These are phyloP conservation scores for Siphonodentalium dalli DNA, from an alignment of 2,888 invertebrate genomes.

Conservation along the genomic window DNA sequence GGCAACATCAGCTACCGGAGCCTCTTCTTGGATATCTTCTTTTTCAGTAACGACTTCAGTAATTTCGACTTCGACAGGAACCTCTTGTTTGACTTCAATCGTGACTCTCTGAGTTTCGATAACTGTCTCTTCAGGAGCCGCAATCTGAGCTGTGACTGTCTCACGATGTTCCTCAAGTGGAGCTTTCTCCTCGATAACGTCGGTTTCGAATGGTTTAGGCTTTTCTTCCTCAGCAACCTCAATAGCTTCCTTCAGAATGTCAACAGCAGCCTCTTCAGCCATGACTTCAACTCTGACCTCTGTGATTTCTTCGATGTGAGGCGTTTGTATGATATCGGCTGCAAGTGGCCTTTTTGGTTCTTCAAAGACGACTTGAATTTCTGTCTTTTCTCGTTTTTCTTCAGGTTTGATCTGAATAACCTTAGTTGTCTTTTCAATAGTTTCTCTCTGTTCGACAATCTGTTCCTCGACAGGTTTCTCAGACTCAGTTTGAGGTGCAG, in stretches of 20 bases:
- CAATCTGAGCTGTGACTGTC: slow-evolving; percentile 29
- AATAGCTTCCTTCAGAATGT: slow-evolving; percentile 4
- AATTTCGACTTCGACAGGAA: slow-evolving; percentile 2
- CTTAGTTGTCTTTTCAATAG: slow-evolving; percentile 34
- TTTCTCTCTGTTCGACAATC: slow-evolving; percentile 41
- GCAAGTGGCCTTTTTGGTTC: neutral
- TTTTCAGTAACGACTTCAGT: slow-evolving; percentile 33
- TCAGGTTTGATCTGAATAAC: neutral
- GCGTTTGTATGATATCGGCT: no score
- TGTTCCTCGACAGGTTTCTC: slow-evolving; percentile 43
- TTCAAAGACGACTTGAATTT: neutral
- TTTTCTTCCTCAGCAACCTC: slow-evolving; percentile 27
- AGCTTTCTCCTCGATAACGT: slow-evolving; percentile 25
- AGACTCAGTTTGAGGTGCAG: slow-evolving; percentile 27
- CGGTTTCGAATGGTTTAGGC: slow-evolving; percentile 18
- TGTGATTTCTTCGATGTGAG: neutral
- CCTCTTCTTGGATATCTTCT: slow-evolving; percentile 27
- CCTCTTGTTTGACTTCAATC: slow-evolving; percentile 24
- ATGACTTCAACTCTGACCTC: no score
- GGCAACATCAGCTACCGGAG: slow-evolving; percentile 34
- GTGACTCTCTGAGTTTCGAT: slow-evolving; percentile 20
- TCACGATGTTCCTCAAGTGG: slow-evolving; percentile 15
- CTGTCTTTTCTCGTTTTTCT: no score
- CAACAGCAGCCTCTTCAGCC: neutral
- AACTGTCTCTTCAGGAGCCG: slow-evolving; percentile 30